Evolutionary conservation across 2,113 vertebrate genomes (phyloP), one percentile per base, ranked within the genome.

Genomic region (Trematomus loennbergii): DNA sequence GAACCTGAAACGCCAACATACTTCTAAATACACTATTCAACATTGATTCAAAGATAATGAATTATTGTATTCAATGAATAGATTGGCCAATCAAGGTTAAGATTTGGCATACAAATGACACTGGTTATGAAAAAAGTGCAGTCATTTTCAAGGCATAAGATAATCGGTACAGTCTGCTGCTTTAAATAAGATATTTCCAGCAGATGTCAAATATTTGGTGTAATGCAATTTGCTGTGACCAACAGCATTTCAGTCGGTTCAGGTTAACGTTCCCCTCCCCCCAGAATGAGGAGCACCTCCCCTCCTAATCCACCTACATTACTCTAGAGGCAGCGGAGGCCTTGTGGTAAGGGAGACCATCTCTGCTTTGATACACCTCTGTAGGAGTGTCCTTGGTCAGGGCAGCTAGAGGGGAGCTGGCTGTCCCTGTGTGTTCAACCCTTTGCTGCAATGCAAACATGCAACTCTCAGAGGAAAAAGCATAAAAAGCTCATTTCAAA

Each of bases 351-450:
- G 43, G 76, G 77, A 79, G 66, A 83, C 59, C 72, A 74, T 69
- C 72, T 53, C 61, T 52, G 53, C 75, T 90, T 89, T 90, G 75
- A 88, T 89, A 81, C 71, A 63, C 58, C 85, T 64, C 72, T 69
- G 58, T 65, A 78, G 59, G 85, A 60, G 74, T 64, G 75, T 82
- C 77, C 88, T 85, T 83, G 83, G 91, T 87, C 77, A 69, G 73
- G 83, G 46, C 80, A 78, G 61, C 82, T 82, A 50, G 60, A 33
- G 54, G 75, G 77, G 78, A 85, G 79, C 79, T 54, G 82, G 72
- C 72, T 64, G 77, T 70, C 87, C 77, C 66, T 59, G 63, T 67
- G 63, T 74, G 59, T 66, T 87, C 73, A 71, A 65, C 79, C 12
- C 70, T 88, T 73, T 49, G 74, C 77, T 53, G 79, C 61, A 82